Base-by-base conservation (phyloP, 2,888 invertebrate species). In the Tubiluchus corallicola region DNA sequence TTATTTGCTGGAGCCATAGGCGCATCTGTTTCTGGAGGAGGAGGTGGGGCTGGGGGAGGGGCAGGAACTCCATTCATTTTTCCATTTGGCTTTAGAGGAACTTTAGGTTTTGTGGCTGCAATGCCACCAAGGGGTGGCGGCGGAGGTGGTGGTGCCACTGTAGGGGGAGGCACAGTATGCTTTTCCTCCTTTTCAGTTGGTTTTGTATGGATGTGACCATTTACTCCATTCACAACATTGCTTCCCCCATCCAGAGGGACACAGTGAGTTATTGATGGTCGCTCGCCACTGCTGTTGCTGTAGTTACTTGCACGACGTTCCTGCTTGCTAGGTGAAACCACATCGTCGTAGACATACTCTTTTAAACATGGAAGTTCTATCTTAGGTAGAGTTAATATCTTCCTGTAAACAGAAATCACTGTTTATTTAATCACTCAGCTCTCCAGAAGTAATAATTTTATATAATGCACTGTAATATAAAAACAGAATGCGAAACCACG, bases 291-390 rank as follows among this genome's bases (percentile, higher is more conserved):
- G 29, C n/a, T 29, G 29, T 29, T 29, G 29, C 29, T 29, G 9
- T 9, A 9, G 9, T 29, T 29, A n/a, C 29, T 29, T 9, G 29
- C 9, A 29, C 9, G 9, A 9, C 29, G 9, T 9, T 29, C 29
- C 9, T n/a, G 29, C n/a, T 29, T 29, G 9, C n/a, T 9, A 9
- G 29, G 29, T 9, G n/a, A 9, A n/a, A n/a, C 29, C 9, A 29
- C 29, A n/a, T 29, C 29, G 29, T 29, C 29, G 29, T 29, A 29
- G 29, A 29, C 29, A n/a, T 29, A 29, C n/a, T 29, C 29, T 29
- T n/a, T 29, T 9, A 29, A n/a, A 29, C 29, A 29, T 9, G 29
- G 29, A 9, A 29, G n/a, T 9, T 29, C 9, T n/a, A 29, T 29
- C 29, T 29, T 29, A n/a, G 29, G 29, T 9, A 29, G 9, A 9